phyloP scores from a whole-genome alignment of 2,888 invertebrate genomes.

The Latheticus oryzae region DNA sequence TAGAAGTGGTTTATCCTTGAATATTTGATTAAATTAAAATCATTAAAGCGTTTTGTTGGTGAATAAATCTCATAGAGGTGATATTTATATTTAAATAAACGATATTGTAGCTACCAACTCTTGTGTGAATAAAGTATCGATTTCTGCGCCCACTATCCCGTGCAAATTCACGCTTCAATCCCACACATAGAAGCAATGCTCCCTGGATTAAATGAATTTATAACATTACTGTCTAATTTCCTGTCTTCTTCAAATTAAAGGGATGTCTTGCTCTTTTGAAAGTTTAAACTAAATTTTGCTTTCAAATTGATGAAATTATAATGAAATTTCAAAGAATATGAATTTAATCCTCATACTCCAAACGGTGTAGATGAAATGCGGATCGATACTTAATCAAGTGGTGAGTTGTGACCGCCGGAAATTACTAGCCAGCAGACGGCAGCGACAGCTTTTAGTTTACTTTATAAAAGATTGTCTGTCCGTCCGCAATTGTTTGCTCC shows the following conservation, averaged over 20 bases:
- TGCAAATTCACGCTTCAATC: constrained; percentile 5
- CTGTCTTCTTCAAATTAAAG: constrained; percentile 12
- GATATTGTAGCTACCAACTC: constrained; percentile 2
- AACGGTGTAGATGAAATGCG: neutral
- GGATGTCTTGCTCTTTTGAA: too few species aligned
- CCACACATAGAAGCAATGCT: constrained; percentile 7
- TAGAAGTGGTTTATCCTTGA: too few species aligned
- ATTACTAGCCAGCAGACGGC: constrained; percentile 1
- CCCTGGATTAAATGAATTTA: too few species aligned
- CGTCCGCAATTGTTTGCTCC: too few species aligned
- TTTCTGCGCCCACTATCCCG: constrained; percentile 24
- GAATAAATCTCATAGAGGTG: too few species aligned
- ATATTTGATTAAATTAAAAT: too few species aligned
- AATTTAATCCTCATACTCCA: too few species aligned
- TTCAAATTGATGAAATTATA: constrained; percentile 3
- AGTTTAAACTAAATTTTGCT: neutral
- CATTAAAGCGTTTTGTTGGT: too few species aligned
- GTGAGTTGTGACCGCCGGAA: constrained; percentile 16
- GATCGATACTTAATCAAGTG: constrained; percentile 20
- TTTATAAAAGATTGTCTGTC: too few species aligned
- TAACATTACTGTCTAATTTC: constrained; percentile 24
- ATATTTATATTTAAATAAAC: constrained; percentile 9
- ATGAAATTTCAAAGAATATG: too few species aligned
- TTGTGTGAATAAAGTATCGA: constrained; percentile 21
- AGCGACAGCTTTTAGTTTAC: too few species aligned